phyloP scores from a whole-genome alignment of 2,797 vertebrate genomes.

The Enteromius treurensis region DNA sequence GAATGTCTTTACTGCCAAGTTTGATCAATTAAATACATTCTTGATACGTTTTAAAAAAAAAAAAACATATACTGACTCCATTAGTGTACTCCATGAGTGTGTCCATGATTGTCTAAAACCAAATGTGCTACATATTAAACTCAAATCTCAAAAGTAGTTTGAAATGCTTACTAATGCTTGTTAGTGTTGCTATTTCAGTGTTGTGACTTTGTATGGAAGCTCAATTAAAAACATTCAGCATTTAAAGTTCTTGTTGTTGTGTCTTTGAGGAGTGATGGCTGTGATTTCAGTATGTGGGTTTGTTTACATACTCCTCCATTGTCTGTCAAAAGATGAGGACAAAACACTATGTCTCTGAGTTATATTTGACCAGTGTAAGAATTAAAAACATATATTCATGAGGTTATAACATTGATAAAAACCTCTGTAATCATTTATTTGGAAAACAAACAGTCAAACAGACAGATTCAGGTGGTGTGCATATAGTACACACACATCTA shows the following conservation, averaged over 20 bases:
- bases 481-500: background rate
- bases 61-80: background rate
- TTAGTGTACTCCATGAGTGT: background rate
- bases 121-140: background rate
- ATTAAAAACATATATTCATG: background rate
- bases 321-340: slow-evolving; percentile 77
- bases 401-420: background rate
- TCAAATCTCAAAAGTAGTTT: background rate
- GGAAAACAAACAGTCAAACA: background rate
- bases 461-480: background rate
- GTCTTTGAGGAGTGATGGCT: slow-evolving; percentile 1
- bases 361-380: background rate
- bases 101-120: background rate
- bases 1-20: background rate
- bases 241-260: background rate
- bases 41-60: background rate
- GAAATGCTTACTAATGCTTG: background rate
- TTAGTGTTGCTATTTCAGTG: background rate
- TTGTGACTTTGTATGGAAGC: background rate
- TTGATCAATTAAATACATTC: background rate
- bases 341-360: slow-evolving; percentile 10
- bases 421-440: background rate
- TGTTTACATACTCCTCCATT: slow-evolving; percentile 91
- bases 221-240: background rate
- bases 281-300: slow-evolving; percentile 86